Percentiles rank a stretch among this genome's conserved stretches.
phyloP scores from a whole-genome alignment of 2,797 vertebrate species.

The Astyanax mexicanus region DNA sequence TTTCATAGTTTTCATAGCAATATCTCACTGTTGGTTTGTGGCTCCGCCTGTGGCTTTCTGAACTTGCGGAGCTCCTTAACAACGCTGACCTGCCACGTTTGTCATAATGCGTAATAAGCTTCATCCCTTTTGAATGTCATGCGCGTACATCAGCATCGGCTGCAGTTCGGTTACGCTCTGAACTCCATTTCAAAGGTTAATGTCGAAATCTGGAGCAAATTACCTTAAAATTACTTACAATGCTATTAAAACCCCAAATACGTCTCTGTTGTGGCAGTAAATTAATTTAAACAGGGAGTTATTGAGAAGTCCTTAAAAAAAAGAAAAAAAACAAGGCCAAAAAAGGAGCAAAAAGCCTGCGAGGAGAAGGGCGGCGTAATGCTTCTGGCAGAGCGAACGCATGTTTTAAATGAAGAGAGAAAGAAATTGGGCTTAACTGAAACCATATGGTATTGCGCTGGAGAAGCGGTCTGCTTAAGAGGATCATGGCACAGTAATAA shows the following conservation, averaged over 20 bases:
- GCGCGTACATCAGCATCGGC: constrained; percentile 74
- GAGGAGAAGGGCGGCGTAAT: constrained; percentile 82
- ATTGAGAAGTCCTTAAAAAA: constrained; percentile 86
- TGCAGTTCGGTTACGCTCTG: constrained; percentile 89
- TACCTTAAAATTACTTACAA: constrained; percentile 97
- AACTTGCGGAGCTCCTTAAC: constrained; percentile 6
- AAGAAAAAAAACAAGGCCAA: constrained; percentile 82
- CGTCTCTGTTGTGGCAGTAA: constrained; percentile 92
- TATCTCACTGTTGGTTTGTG: not conserved
- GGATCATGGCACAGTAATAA: constrained; percentile 80
- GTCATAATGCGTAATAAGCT: constrained; percentile 61
- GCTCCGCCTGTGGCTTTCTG: not conserved
- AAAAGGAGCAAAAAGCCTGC: constrained; percentile 63
- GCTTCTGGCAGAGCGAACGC: constrained; percentile 89
- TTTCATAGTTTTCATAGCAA: not conserved
- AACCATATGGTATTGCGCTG: constrained; percentile 94
- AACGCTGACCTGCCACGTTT: constrained; percentile 3
- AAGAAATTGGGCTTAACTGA: constrained; percentile 95
- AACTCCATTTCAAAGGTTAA: constrained; percentile 94
- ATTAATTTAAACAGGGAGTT: constrained; percentile 95
- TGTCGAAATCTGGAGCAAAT: constrained; percentile 89
- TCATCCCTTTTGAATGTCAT: constrained; percentile 70
- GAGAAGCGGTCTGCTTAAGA: constrained; percentile 90
- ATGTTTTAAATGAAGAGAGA: constrained; percentile 94
- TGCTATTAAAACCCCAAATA: constrained; percentile 90